Conservation (phyloP, 2,797 vertebrate species). For the Clamator glandarius region DNA sequence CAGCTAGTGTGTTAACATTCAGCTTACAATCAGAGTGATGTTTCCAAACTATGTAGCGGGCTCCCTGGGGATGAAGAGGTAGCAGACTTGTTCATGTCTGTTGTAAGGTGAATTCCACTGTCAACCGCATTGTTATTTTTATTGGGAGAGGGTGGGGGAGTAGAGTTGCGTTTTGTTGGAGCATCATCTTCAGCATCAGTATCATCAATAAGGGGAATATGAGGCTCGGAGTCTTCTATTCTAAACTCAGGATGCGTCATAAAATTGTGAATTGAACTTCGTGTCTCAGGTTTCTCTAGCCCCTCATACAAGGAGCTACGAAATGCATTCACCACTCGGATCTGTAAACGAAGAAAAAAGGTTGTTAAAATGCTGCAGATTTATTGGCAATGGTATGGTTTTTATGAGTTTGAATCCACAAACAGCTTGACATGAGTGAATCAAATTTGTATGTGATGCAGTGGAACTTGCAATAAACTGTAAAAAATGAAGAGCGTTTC, state of each 20-base stretch:
- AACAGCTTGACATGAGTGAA: conserved; percentile 84
- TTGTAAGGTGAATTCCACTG: conserved; percentile 92
- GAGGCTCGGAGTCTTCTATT: conserved; percentile 99
- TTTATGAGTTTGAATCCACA: conserved; percentile 85
- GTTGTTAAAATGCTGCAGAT: conserved; percentile 28
- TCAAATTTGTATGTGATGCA: conserved; percentile 87
- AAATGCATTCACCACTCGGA: conserved; percentile 99
- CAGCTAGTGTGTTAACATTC: conserved; percentile 85
- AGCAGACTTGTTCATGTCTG: conserved; percentile 92
- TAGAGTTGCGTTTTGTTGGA: conserved; percentile 95
- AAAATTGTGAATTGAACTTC: conserved; percentile 99
- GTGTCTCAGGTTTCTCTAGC: conserved; percentile 96
- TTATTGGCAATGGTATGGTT: conserved; percentile 56
- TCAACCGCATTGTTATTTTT: conserved; percentile 99
- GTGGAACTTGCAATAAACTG: conserved; percentile 86
- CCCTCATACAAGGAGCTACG: conserved; percentile 99
- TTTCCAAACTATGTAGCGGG: conserved; percentile 99
- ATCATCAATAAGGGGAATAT: conserved; percentile 98
- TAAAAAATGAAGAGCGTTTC: conserved; percentile 83
- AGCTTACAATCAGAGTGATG: conserved; percentile 95
- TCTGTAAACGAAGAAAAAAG: conserved; percentile 80
- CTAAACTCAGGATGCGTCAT: conserved; percentile 99
- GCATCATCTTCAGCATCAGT: conserved; percentile 98
- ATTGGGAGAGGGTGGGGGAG: conserved; percentile 90
- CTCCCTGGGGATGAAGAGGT: conserved; percentile 92